phyloP scores from a whole-genome alignment of 1,140 invertebrate species.

The Formica selysi region DNA sequence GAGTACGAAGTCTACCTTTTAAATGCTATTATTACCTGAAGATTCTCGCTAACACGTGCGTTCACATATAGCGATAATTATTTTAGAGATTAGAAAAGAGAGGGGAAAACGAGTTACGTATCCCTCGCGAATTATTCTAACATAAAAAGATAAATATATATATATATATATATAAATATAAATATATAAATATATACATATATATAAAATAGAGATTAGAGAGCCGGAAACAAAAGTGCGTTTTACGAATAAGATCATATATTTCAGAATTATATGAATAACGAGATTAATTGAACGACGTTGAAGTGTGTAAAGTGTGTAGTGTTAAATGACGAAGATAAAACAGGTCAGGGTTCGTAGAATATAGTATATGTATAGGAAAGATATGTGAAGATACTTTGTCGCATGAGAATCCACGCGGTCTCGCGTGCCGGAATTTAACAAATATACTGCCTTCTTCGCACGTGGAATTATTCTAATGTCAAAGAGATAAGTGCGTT shows the following conservation, averaged over 20 bases:
- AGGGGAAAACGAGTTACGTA: background rate
- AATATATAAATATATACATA: background rate
- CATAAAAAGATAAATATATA: constrained; percentile 35
- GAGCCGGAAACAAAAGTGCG: constrained; percentile 24
- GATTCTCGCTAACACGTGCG: constrained; percentile 12
- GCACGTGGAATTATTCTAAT: constrained; percentile 40
- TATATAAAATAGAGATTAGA: constrained; percentile 38
- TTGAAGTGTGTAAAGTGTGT: constrained; percentile 48
- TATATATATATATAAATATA: constrained; percentile 31
- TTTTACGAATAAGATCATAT: constrained; percentile 53
- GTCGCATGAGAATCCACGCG: background rate
- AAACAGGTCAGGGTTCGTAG: constrained; percentile 52
- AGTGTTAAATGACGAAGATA: constrained; percentile 36
- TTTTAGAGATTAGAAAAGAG: constrained; percentile 46
- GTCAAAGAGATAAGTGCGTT: constrained; percentile 20
- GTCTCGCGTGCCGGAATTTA: constrained; percentile 8
- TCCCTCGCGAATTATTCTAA: constrained; percentile 53
- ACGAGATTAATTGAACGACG: constrained; percentile 48
- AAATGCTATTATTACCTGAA: constrained; percentile 55
- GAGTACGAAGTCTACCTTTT: constrained; percentile 41
- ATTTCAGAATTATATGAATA: constrained; percentile 54
- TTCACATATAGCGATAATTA: constrained; percentile 53
- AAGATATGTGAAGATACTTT: background rate
- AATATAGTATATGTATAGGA: constrained; percentile 31
- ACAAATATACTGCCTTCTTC: constrained; percentile 59